phyloP scores from a whole-genome alignment of 1,140 invertebrate genomes.

The Zeugodacus cucurbitae region DNA sequence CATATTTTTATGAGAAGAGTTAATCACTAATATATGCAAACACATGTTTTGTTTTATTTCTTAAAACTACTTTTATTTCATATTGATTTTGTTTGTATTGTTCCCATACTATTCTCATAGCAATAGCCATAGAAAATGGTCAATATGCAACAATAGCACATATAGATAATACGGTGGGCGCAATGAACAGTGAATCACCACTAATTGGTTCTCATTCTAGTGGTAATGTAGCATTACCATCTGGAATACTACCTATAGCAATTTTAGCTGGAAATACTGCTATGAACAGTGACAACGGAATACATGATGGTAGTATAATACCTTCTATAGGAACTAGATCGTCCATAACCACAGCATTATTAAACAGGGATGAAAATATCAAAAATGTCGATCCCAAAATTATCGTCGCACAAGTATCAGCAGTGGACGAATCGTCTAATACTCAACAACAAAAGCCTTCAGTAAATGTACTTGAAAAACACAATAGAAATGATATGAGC shows the following conservation, averaged over 20 bases:
- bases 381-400: not conserved
- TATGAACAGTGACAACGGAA: not conserved
- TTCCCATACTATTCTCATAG: slow-evolving; percentile 37
- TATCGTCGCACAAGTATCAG: not conserved
- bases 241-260: not conserved
- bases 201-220: not conserved
- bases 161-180: slow-evolving; percentile 51
- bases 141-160: slow-evolving; percentile 53
- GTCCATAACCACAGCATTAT: not conserved
- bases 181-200: slow-evolving; percentile 16
- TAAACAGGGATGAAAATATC: not conserved
- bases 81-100: not conserved
- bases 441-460: not conserved
- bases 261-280: not conserved
- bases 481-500: not conserved
- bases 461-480: not conserved
- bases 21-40: too few species aligned
- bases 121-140: slow-evolving; percentile 57
- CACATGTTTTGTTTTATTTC: not conserved
- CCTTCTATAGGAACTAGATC: not conserved
- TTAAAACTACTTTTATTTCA: not conserved
- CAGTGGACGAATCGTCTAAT: not conserved
- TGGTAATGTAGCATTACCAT: not conserved
- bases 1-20: too few species aligned
- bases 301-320: slow-evolving; percentile 20